Evolutionary conservation across 2,888 invertebrate genomes (phyloP), one percentile per base, ranked within the genome.

Genomic region (Lepidocyrtoides sp.): DNA sequence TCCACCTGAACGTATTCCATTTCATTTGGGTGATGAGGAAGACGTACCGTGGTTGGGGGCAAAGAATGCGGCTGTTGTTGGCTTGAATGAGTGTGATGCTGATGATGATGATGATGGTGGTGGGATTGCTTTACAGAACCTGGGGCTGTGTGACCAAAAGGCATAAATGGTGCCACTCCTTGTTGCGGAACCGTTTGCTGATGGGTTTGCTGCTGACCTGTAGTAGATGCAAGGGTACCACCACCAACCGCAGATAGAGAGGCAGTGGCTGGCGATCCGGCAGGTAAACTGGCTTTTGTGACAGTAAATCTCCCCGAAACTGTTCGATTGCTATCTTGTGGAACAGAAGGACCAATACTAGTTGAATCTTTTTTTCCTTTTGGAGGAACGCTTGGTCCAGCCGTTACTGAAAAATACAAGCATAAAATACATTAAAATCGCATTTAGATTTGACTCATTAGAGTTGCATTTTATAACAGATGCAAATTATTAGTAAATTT

Each of bases 251-350:
- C 48, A 75, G 91, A 32, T 29, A 79, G 60, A 57, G 92, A 44
- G 57, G 91, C 79, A 86, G 91, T 36, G 83, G 91, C 89, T 63
- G 96, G 96, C 20, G 95, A 95, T 63, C 95, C 95, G 2, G 95
- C 95, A 84, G 95, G 95, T 7, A 95, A 94, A 8, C 95, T 95
- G 12, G 95, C 82, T 81, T 93, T 93, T 20, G 93, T 93, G 2
- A 92, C 91, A 0, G 92, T 93, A 57, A 93, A 93, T 0, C 94
- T 83, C 12, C 94, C 93, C 51, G 89, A 89, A 12, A 92, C 89
- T 7, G 79, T 89, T 26, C 93, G 84, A 84, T 83, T 88, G 29
- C 91, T 60, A 72, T 94, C 94, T 2, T 93, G 84, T 92, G 92
- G 93, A 83, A 91, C 41, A 12, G 75, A 75, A 41, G 54, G 81